Conservation (phyloP, 2,797 vertebrate genomes). For the Alauda arvensis region DNA sequence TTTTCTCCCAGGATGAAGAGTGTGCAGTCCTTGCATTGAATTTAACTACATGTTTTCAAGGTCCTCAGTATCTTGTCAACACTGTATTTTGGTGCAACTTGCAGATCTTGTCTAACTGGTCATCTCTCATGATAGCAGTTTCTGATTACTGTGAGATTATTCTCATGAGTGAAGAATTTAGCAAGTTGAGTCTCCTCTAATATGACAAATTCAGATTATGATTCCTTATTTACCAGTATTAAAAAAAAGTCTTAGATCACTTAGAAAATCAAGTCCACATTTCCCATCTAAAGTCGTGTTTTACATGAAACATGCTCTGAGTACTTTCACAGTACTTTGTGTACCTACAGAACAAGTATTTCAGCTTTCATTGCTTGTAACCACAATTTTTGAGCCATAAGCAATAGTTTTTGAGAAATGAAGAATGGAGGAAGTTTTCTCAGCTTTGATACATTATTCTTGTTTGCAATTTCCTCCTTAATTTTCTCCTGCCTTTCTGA, state of each 20-base stretch:
- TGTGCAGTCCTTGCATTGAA: background rate
- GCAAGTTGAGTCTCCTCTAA: background rate
- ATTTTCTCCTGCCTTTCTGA: constrained; percentile 15
- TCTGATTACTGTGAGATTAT: background rate
- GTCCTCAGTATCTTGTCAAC: background rate
- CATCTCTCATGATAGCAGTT: background rate
- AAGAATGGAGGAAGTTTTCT: background rate
- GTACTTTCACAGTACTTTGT: background rate
- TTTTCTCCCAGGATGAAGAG: constrained; percentile 44
- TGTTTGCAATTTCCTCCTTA: background rate
- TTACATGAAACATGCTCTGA: background rate
- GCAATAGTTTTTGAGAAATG: background rate
- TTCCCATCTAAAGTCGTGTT: background rate
- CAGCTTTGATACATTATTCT: background rate
- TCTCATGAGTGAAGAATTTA: background rate
- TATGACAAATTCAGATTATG: background rate
- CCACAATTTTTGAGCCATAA: background rate
- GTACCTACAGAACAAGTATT: background rate
- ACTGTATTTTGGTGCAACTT: background rate
- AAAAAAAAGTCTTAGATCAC: background rate
- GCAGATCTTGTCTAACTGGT: background rate
- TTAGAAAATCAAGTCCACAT: background rate
- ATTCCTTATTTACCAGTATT: background rate
- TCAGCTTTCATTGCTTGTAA: background rate
- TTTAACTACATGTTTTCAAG: background rate